phyloP scores from a whole-genome alignment of 2,797 vertebrate genomes.

The Clamator glandarius region DNA sequence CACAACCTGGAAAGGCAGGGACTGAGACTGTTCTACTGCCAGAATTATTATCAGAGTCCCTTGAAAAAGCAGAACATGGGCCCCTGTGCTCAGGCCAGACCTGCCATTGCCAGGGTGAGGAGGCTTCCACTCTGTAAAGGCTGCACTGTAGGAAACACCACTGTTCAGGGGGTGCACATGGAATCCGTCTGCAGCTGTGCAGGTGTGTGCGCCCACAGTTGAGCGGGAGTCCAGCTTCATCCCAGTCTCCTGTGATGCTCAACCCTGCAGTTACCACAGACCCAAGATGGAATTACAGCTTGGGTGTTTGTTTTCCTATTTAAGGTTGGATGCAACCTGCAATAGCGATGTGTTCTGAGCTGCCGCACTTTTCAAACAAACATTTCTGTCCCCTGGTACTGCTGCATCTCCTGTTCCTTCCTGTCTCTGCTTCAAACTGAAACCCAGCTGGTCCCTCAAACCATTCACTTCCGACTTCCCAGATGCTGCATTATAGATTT shows the following conservation, averaged over 20 bases:
- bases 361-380: neutral
- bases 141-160: neutral
- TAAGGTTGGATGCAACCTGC: neutral
- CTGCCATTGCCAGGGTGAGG: no score
- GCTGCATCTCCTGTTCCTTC: neutral
- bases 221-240: neutral
- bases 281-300: neutral
- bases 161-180: neutral
- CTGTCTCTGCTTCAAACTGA: neutral
- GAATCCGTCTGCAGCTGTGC: no score
- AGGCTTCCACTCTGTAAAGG: no score
- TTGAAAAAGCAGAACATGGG: neutral
- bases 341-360: neutral
- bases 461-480: neutral
- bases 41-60: neutral
- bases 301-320: neutral
- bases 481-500: fast-evolving
- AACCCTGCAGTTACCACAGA: neutral
- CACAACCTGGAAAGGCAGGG: neutral
- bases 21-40: neutral
- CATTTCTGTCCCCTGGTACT: neutral
- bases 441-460: neutral
- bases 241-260: neutral
- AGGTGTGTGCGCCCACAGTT: neutral
- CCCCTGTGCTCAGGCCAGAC: no score